A percentile compares a stretch with the other conserved stretches of the same genome.
These are phyloP conservation scores for Drosophila leonis DNA, from an alignment of 2,888 invertebrate genomes.

Conservation along the genomic window DNA sequence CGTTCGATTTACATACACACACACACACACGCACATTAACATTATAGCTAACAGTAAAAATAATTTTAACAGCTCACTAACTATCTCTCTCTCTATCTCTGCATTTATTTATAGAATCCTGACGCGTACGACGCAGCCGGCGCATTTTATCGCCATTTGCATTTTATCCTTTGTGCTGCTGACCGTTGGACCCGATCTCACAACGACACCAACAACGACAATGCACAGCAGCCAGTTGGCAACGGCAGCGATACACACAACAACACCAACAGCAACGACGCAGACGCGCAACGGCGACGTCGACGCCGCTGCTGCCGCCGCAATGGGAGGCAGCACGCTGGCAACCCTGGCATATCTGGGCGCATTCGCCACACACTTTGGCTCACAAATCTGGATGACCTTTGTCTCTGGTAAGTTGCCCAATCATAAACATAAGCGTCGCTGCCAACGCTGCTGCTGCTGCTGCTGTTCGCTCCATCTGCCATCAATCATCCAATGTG, in stretches of 20 bases:
- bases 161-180: constrained; percentile 88
- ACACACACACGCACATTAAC: neutral
- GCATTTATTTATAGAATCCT: constrained; percentile 87
- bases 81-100: neutral
- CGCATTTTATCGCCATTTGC: constrained; percentile 89
- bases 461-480: constrained; percentile 10
- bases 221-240: constrained; percentile 34
- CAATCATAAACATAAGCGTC: neutral
- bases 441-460: constrained; percentile 5
- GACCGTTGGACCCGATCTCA: constrained; percentile 85
- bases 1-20: neutral
- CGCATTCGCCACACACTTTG: constrained; percentile 93
- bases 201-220: constrained; percentile 58
- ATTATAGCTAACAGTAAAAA: neutral
- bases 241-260: constrained; percentile 40
- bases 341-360: constrained; percentile 90
- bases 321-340: constrained; percentile 46
- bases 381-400: constrained; percentile 97
- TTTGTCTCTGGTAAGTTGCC: constrained; percentile 91
- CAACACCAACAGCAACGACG: constrained; percentile 29
- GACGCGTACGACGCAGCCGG: constrained; percentile 91
- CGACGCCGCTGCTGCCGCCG: constrained; percentile 11
- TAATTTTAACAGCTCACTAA: neutral
- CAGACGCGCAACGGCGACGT: constrained; percentile 16
- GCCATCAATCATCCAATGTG: constrained; percentile 18